Conservation (phyloP, 1,140 invertebrate genomes). For the Asbolus verrucosus region DNA sequence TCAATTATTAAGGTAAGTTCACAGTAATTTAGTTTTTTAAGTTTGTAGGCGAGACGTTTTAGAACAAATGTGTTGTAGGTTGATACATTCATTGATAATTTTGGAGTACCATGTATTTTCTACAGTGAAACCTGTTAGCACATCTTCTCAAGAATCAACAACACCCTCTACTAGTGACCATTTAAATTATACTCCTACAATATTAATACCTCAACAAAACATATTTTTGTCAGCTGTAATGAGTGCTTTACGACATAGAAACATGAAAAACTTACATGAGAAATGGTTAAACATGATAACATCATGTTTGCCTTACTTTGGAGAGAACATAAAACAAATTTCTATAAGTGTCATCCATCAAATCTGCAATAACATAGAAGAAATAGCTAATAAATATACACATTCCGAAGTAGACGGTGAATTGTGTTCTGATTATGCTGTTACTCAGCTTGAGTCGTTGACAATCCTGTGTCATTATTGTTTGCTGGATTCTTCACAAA, state of each 20-base stretch:
- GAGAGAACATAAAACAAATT: constrained; percentile 79
- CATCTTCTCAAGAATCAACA: constrained; percentile 58
- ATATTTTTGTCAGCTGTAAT: constrained; percentile 88
- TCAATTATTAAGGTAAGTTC: constrained; percentile 73
- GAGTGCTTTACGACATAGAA: constrained; percentile 77
- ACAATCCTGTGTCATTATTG: constrained; percentile 90
- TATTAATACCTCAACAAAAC: constrained; percentile 82
- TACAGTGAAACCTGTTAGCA: constrained; percentile 27
- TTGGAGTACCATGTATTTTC: constrained; percentile 78
- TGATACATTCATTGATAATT: constrained; percentile 81
- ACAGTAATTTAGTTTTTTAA: not conserved
- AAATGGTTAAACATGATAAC: constrained; percentile 87
- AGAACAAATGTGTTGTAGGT: constrained; percentile 64
- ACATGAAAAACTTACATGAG: constrained; percentile 78
- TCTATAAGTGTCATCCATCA: constrained; percentile 85
- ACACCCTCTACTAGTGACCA: constrained; percentile 65
- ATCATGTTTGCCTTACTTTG: constrained; percentile 80
- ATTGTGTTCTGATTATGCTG: constrained; percentile 78
- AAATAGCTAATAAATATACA: constrained; percentile 63
- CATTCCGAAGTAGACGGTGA: constrained; percentile 57
- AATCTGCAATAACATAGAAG: constrained; percentile 86
- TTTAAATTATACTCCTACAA: constrained; percentile 74
- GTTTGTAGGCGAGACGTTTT: too few species aligned
- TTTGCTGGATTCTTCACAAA: constrained; percentile 78
- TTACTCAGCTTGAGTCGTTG: constrained; percentile 84